phyloP scores from a whole-genome alignment of 1,140 invertebrate species.

The Drosophila kepulauana region DNA sequence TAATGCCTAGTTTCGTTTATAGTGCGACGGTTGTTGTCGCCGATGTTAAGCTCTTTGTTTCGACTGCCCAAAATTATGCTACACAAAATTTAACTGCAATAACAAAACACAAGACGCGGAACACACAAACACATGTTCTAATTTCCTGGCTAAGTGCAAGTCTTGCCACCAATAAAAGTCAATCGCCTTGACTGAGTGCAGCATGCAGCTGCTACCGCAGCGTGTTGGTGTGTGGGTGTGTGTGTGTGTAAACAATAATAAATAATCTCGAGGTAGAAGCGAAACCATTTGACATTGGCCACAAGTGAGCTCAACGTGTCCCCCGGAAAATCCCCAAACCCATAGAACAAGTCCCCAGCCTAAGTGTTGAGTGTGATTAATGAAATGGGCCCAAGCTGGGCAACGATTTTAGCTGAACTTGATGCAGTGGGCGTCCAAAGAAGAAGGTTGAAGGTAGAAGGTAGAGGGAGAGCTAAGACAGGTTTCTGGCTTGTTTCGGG shows the following conservation, averaged over 20 bases:
- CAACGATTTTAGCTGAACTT: constrained; percentile 25
- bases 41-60: not conserved
- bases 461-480: not conserved
- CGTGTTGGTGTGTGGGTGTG: not conserved
- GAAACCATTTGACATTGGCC: constrained; percentile 71
- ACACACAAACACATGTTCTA: not conserved
- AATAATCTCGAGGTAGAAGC: constrained; percentile 31
- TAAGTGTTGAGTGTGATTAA: constrained; percentile 81
- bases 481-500: constrained; percentile 63
- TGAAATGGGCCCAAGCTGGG: constrained; percentile 71
- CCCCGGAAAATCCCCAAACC: constrained; percentile 16
- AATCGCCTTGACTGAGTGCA: constrained; percentile 25
- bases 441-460: not conserved
- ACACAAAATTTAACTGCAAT: constrained; percentile 1
- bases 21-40: not conserved
- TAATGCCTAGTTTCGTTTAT: constrained; percentile 12
- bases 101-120: not conserved
- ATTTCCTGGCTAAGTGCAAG: constrained; percentile 13
- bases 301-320: constrained; percentile 42
- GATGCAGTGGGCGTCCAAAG: constrained; percentile 20
- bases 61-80: constrained; percentile 5
- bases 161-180: constrained; percentile 24
- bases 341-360: constrained; percentile 44
- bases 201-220: constrained; percentile 10
- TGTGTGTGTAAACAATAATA: constrained; percentile 33